Base-by-base conservation (phyloP, 2,888 invertebrate genomes). In the Electrophaes corylata region DNA sequence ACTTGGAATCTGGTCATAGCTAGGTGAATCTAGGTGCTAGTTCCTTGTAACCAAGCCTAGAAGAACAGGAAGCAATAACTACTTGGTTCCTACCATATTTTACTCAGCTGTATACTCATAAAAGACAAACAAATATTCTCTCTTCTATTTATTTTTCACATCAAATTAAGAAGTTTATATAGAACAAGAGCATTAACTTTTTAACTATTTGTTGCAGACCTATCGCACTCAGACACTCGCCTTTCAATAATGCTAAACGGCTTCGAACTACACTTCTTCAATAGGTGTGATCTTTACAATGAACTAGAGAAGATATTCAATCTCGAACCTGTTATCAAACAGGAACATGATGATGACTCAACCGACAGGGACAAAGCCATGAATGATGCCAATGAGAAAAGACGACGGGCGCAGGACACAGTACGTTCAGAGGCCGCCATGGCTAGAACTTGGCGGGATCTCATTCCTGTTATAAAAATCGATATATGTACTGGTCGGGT, bases 381-480 rank as follows among this genome's bases (percentile, higher is more conserved):
- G 93, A 94, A 94, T 72, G 86, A 93, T 64, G 94, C 94, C 50
- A 94, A 94, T 69, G 93, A 93, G 61, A 92, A 93, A 58, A 86
- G 93, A 47, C 87, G 92, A 66, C 79, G 91, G 12, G 90, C 91
- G 0, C 90, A 90, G 51, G 87, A 88, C 55, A 87, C 92, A 0
- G 92, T 91, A 62, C 92, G 95, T 67, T 95, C 96, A 1, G 96
- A 96, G 76, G 96, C 96, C 6, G 96, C 96, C 61, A 95, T 96
- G 90, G 96, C 96, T 3, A 93, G 96, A 68, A 97, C 97, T 2
- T 99, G 98, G 99, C 93, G 98, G 64, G 98, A 98, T 90, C 94
- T 99, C 67, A 97, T 99, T 77, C 99, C 99, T 31, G 98, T 98
- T 52, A 98, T 98, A 62, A 99, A 99, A 92, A 93, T 98, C 66